A percentile compares a stretch with the other conserved stretches of the same genome.
Evolutionary conservation across 2,888 invertebrate genomes (phyloP).

Genomic region (Leucoptera coffeella): DNA sequence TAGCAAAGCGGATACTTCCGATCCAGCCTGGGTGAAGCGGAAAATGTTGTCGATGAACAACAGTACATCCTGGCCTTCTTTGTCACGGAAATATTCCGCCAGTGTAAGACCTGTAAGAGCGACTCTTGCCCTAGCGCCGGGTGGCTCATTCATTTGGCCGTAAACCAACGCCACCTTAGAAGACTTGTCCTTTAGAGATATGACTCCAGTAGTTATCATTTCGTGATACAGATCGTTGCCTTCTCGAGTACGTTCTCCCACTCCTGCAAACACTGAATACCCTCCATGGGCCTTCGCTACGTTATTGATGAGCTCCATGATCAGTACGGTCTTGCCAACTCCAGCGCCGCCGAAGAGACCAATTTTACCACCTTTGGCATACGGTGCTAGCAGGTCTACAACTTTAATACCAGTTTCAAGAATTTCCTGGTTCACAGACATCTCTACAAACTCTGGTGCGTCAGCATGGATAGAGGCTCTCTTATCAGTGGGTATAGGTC

Average conservation of each 20-base stretch:
- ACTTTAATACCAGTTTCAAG: conserved; percentile 82
- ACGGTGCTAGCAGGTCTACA: conserved; percentile 87
- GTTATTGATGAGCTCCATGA: conserved; percentile 95
- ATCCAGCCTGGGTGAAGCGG: conserved; percentile 89
- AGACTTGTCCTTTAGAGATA: conserved; percentile 80
- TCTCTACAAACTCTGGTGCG: conserved; percentile 89
- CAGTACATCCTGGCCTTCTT: conserved; percentile 91
- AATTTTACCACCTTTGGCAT: conserved; percentile 89
- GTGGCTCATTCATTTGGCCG: conserved; percentile 97
- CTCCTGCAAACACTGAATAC: conserved; percentile 94
- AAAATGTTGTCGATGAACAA: conserved; percentile 97
- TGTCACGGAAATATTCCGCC: conserved; percentile 92
- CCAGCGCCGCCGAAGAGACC: conserved; percentile 91
- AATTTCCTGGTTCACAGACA: conserved; percentile 92
- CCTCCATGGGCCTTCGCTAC: conserved; percentile 94
- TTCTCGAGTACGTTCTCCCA: conserved; percentile 92
- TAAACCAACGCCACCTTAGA: conserved; percentile 93
- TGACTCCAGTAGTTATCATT: conserved; percentile 93
- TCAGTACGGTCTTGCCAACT: conserved; percentile 91
- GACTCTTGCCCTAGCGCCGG: conserved; percentile 91
- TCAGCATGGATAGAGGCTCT: conserved; percentile 87
- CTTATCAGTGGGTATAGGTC: conserved; percentile 74
- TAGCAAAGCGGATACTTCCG: conserved; percentile 83
- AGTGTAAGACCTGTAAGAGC: conserved; percentile 89
- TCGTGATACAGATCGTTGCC: conserved; percentile 95